Evolutionary conservation across 1,140 invertebrate genomes (phyloP).

Genomic region (Drosophila hydei): DNA sequence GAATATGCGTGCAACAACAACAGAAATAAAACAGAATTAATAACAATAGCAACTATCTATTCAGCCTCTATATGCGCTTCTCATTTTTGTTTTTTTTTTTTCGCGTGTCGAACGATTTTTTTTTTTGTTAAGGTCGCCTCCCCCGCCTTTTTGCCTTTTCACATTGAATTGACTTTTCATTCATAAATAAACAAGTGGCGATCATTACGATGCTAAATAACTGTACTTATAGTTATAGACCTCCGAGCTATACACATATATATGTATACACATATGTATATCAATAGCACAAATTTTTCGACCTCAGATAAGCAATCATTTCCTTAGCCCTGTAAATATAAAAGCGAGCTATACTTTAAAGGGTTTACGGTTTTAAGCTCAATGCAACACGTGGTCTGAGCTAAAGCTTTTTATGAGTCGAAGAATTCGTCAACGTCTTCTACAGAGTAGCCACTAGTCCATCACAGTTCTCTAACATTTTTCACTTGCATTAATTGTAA

Average conservation of each 20-base stretch:
- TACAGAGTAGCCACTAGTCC: conserved; percentile 9
- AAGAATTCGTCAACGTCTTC: background rate
- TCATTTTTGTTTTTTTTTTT: conserved; percentile 47
- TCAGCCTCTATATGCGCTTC: conserved; percentile 32
- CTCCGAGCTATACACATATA: too few relatives aligned
- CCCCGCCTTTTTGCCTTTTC: background rate
- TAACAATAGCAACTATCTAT: conserved; percentile 30
- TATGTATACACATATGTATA: too few relatives aligned
- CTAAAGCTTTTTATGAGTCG: too few relatives aligned
- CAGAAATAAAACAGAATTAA: conserved; percentile 5
- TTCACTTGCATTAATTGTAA: conserved; percentile 19
- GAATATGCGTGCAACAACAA: conserved; percentile 33
- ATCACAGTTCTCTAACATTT: background rate
- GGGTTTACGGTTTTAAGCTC: too few relatives aligned
- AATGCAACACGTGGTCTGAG: too few relatives aligned
- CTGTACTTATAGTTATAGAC: background rate
- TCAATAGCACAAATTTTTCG: too few relatives aligned
- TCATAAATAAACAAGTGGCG: conserved; percentile 33
- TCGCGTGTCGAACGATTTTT: conserved; percentile 41
- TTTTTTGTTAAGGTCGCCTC: conserved; percentile 8
- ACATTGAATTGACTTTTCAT: conserved; percentile 26
- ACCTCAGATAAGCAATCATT: too few relatives aligned
- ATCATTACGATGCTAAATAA: background rate
- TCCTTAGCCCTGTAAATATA: too few relatives aligned
- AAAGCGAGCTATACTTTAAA: too few relatives aligned